These are phyloP conservation scores for Antheraea mylitta DNA, from an alignment of 1,140 invertebrate species.

Conservation along the genomic window DNA sequence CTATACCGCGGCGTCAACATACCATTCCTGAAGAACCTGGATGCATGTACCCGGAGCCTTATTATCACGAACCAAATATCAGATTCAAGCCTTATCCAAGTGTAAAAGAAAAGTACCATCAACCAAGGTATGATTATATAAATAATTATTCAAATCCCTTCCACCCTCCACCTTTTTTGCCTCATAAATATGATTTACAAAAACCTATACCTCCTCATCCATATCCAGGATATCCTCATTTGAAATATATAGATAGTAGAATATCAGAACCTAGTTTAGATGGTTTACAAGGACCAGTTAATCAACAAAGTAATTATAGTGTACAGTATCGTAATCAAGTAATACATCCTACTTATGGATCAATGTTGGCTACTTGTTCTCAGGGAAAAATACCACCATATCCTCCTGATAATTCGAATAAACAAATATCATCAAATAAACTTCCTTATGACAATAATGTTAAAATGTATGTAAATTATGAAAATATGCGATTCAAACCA, in stretches of 20 bases:
- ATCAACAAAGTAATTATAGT: conserved; percentile 52
- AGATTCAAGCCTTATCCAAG: conserved; percentile 69
- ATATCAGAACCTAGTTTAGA: conserved; percentile 53
- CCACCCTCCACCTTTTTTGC: conserved; percentile 47
- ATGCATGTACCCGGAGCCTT: conserved; percentile 52
- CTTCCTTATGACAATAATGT: conserved; percentile 53
- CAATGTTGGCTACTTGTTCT: conserved; percentile 48
- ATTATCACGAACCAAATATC: conserved; percentile 58
- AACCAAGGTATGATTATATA: conserved; percentile 70
- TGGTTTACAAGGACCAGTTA: conserved; percentile 52
- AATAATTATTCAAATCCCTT: conserved; percentile 60
- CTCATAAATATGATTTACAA: conserved; percentile 63
- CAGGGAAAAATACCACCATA: conserved; percentile 60
- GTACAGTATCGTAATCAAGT: conserved; percentile 51
- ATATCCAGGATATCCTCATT: conserved; percentile 57
- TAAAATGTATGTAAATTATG: conserved; percentile 64
- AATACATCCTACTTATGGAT: conserved; percentile 53
- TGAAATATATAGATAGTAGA: conserved; percentile 65
- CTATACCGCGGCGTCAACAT: conserved; percentile 45
- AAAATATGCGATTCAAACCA: conserved; percentile 47
- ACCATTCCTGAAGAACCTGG: conserved; percentile 45
- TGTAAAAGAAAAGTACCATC: conserved; percentile 56
- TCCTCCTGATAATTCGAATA: conserved; percentile 40
- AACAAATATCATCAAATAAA: conserved; percentile 51
- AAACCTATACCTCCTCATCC: conserved; percentile 54